Base-by-base conservation (phyloP, 1,140 invertebrate species). In the Charaxes varanes region DNA sequence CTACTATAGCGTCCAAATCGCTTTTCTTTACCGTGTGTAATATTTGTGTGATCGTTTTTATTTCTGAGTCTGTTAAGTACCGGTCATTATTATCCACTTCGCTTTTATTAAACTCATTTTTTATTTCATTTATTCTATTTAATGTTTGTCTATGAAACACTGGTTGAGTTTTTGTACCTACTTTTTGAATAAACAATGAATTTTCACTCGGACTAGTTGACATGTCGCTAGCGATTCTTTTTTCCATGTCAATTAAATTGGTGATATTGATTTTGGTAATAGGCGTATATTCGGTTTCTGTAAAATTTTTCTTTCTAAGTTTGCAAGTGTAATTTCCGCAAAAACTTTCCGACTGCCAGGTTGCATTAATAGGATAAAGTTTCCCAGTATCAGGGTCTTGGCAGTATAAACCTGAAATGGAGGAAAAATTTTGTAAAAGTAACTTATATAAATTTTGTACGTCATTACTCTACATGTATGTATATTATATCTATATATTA, bases 271-370 rank as follows among this genome's bases (percentile, higher is more conserved):
- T 51, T 45, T 65, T 60, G 19, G 41, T 41, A 13, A 72, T n/a
- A 4, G 69, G 65, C 14, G 13, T 22, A 8, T 58, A 57, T 30
- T 63, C 50, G n/a, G 52, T 46, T 32, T 46, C 41, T n/a, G 57
- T 66, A 14, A 46, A 24, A 27, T 69, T 74, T 48, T 47, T 68
- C 36, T 48, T 67, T 42, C 53, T 67, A 2, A 80, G 14, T 46
- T 69, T 81, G 41, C 83, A 85, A 3, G 69, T 77, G 30, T 83
- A 84, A 37, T 74, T 83, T 3, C 83, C 83, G 34, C 81, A 84
- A 41, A 85, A 85, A 4, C 65, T 55, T 23, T 62, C 52, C 0
- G 83, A 68, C 11, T 59, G 41, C 83, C 83, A 85, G 2, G 79
- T 81, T 8, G 67, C 58, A 44, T 84, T 84, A 1, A 73, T 54